phyloP scores from a whole-genome alignment of 2,113 vertebrate genomes.

The Boulengeromyrus knoepffleri region DNA sequence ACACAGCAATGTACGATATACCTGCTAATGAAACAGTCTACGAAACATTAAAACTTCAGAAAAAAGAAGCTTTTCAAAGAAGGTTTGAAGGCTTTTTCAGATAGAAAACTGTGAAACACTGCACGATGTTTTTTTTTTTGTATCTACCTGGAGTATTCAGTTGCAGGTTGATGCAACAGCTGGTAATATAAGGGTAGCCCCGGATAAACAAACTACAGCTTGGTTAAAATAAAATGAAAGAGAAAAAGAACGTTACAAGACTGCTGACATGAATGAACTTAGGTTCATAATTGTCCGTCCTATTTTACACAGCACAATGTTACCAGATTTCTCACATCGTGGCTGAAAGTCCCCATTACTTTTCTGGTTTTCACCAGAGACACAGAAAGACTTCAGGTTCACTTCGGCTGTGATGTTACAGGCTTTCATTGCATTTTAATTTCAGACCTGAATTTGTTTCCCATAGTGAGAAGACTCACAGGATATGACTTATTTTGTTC shows the following conservation, averaged over 20 bases:
- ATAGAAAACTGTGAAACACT: not conserved
- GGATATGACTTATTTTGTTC: not conserved
- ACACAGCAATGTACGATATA: not conserved
- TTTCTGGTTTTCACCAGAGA: not conserved
- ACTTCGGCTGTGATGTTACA: not conserved
- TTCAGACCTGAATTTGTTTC: not conserved
- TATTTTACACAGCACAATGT: not conserved
- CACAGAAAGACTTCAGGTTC: not conserved
- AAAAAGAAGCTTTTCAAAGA: conserved; percentile 6
- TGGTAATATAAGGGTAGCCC: not conserved
- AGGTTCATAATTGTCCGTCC: not conserved
- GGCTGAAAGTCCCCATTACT: not conserved
- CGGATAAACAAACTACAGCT: not conserved
- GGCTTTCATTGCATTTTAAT: not conserved
- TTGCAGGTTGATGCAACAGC: not conserved
- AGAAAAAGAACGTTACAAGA: not conserved
- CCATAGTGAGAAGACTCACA: not conserved
- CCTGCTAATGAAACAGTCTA: not conserved
- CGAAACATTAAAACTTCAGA: not conserved
- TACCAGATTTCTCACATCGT: not conserved
- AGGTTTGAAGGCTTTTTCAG: not conserved
- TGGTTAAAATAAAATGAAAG: not conserved
- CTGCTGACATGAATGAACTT: not conserved
- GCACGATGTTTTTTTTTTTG: not conserved
- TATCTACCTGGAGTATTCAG: not conserved